These are phyloP conservation scores for Nineta flava DNA, from an alignment of 2,888 invertebrate genomes.

Conservation along the genomic window DNA sequence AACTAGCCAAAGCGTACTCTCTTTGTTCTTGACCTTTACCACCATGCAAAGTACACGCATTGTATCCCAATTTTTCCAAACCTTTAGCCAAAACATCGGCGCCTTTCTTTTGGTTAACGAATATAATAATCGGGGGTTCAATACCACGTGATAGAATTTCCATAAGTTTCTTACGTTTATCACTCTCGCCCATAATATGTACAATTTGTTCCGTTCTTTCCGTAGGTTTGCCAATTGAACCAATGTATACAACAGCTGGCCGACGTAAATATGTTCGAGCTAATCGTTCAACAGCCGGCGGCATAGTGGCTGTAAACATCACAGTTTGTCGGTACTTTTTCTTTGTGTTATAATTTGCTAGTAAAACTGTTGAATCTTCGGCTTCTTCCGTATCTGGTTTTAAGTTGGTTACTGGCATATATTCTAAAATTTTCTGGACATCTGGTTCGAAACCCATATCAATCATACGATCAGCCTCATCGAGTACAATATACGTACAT, in stretches of 20 bases:
- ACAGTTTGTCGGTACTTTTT: constrained; percentile 98
- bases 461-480: constrained; percentile 98
- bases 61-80: constrained; percentile 90
- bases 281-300: constrained; percentile 89
- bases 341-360: constrained; percentile 89
- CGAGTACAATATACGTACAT: constrained; percentile 94
- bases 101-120: constrained; percentile 99
- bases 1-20: constrained; percentile 92
- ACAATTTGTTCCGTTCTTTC: constrained; percentile 97
- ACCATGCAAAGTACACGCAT: constrained; percentile 94
- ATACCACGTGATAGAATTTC: constrained; percentile 80
- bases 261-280: constrained; percentile 88
- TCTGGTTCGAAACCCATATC: constrained; percentile 99
- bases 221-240: constrained; percentile 90
- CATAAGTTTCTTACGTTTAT: constrained; percentile 92
- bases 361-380: constrained; percentile 78
- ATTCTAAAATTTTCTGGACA: constrained; percentile 94
- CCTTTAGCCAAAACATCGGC: constrained; percentile 96
- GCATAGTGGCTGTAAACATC: constrained; percentile 99
- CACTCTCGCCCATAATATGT: constrained; percentile 85
- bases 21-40: constrained; percentile 99
- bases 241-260: constrained; percentile 95
- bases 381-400: constrained; percentile 98
- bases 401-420: constrained; percentile 93
- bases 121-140: constrained; percentile 96